phyloP scores from a whole-genome alignment of 1,140 invertebrate genomes.

The Carposina sasakii region DNA sequence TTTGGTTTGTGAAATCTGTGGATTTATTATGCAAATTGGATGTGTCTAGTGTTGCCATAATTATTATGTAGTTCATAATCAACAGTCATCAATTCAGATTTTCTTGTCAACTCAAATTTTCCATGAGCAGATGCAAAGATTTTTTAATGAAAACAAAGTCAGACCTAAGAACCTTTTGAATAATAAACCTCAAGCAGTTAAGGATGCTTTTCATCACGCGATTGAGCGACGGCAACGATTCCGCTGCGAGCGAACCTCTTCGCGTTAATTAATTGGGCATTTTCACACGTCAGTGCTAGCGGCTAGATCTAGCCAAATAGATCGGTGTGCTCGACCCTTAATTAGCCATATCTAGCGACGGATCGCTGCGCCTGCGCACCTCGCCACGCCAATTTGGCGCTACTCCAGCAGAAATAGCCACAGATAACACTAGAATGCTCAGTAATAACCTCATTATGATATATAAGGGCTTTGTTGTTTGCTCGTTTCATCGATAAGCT shows the following conservation, averaged over 20 bases:
- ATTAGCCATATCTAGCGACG: constrained; percentile 62
- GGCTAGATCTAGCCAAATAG: constrained; percentile 67
- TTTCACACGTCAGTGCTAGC: constrained; percentile 71
- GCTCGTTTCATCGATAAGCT: constrained; percentile 46
- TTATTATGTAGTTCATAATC: no score
- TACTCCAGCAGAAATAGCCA: constrained; percentile 50
- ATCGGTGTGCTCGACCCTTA: constrained; percentile 63
- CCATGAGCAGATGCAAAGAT: no score
- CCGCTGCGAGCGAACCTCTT: constrained; percentile 40
- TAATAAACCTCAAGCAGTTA: no score
- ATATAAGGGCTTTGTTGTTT: constrained; percentile 55
- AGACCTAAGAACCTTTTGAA: no score
- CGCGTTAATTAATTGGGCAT: constrained; percentile 71
- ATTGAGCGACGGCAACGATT: constrained; percentile 50
- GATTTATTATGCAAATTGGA: no score
- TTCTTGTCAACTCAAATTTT: no score
- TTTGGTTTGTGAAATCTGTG: no score
- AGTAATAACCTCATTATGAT: constrained; percentile 72
- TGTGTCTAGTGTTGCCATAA: no score
- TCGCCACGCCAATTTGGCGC: constrained; percentile 68
- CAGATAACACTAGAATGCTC: constrained; percentile 64
- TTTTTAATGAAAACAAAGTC: no score
- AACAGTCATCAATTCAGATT: no score
- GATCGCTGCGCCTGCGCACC: constrained; percentile 54
- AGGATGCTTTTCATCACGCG: not conserved